Base-by-base conservation (phyloP, 2,797 vertebrate genomes). In the Varecia variegata region DNA sequence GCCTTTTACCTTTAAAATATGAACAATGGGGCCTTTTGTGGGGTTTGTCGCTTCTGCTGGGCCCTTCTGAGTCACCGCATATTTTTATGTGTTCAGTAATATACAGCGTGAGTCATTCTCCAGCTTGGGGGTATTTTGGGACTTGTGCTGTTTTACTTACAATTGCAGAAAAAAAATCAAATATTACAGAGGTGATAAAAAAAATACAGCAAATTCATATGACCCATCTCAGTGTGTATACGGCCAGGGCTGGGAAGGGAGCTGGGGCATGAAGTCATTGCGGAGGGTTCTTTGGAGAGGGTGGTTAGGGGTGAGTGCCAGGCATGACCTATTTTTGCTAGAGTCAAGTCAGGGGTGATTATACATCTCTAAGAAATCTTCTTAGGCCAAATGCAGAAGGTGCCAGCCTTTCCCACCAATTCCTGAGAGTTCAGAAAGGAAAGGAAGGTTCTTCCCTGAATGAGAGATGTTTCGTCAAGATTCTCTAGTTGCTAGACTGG, bases 51-150 rank as follows among this genome's bases (percentile, higher is more conserved):
- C 98, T 98, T 98, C 95, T 97, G 96, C 93, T 93, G 94, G 97
- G 97, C 97, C 94, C 96, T 92, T 95, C 97, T 98, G 98, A 98
- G 97, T 98, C 98, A 98, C 97, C 17, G 95, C 97, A 97, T 98
- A 98, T 98, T 98, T 98, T 98, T 98, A 95, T 97, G 92, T 96
- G 88, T 97, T 98, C 97, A 97, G 79, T 98, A 94, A 98, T 98
- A 77, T 98, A 98, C 96, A 97, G 97, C 93, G 98, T 98, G 98
- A 98, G 98, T 98, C 98, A 98, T 97, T 98, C 98, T 97, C 89
- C 95, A 96, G 96, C 97, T 98, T 97, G 98, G 95, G 98, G 98
- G 97, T 98, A 98, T 98, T 98, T 98, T 98, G 98, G 98, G 98
- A 98, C 98, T 98, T 97, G 97, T 95, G 95, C 92, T 98, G 96